Evolutionary conservation across 2,113 vertebrate genomes (phyloP).

Genomic region (Athene noctua): DNA sequence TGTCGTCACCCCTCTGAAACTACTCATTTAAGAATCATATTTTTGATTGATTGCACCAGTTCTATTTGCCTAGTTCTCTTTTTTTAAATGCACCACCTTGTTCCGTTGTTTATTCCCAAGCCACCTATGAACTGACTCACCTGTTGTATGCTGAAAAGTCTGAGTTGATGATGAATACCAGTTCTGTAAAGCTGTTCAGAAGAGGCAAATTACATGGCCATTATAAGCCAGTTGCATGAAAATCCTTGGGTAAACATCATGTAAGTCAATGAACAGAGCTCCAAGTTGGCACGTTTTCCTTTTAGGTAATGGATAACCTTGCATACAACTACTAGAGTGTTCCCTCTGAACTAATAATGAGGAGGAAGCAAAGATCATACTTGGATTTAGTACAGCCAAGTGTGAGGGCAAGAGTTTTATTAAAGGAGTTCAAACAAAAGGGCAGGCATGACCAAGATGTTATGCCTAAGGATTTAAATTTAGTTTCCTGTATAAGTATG

Average conservation of each 20-base stretch:
- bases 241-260: conserved; percentile 68
- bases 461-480: conserved; percentile 74
- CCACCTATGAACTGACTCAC: conserved; percentile 57
- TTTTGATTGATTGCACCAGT: conserved; percentile 55
- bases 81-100: conserved; percentile 16
- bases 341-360: conserved; percentile 70
- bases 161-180: conserved; percentile 42
- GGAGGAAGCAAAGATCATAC: conserved; percentile 69
- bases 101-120: conserved; percentile 54
- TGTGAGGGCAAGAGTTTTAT: conserved; percentile 71
- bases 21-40: conserved; percentile 29
- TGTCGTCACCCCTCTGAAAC: neutral
- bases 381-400: conserved; percentile 71
- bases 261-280: conserved; percentile 64
- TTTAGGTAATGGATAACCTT: conserved; percentile 70
- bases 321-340: conserved; percentile 51
- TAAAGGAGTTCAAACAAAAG: conserved; percentile 70
- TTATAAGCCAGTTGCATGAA: conserved; percentile 65
- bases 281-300: conserved; percentile 58
- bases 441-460: conserved; percentile 69
- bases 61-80: neutral
- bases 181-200: conserved; percentile 50
- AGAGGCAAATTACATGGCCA: conserved; percentile 64
- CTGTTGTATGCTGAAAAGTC: conserved; percentile 56
- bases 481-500: conserved; percentile 63